phyloP scores from a whole-genome alignment of 2,888 invertebrate species.

The Zygogramma bicolorata region DNA sequence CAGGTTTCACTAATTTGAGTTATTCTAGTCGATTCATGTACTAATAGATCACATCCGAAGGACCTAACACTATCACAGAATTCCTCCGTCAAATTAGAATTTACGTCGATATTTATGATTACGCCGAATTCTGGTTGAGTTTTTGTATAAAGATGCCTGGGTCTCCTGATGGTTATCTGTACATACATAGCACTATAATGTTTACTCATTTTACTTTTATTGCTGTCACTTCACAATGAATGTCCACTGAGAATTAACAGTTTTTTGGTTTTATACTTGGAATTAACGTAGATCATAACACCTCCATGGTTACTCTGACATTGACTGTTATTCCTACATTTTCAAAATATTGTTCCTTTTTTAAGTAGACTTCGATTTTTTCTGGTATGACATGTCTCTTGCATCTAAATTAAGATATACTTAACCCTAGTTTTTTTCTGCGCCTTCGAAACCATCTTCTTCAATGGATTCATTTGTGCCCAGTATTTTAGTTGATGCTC shows the following conservation, averaged over 20 bases:
- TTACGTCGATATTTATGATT: background rate
- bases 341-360: background rate
- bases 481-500: constrained; percentile 7
- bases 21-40: background rate
- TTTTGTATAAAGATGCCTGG: background rate
- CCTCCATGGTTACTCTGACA: background rate
- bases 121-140: background rate
- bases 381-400: constrained; percentile 5
- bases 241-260: background rate
- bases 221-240: background rate
- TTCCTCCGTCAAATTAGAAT: constrained; percentile 5
- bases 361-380: background rate
- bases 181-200: constrained; percentile 14
- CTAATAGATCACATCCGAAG: background rate
- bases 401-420: background rate
- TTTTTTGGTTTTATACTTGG: background rate
- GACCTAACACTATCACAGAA: background rate
- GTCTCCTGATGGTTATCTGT: constrained; percentile 9
- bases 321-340: background rate
- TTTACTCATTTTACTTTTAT: background rate
- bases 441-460: constrained; percentile 1
- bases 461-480: background rate
- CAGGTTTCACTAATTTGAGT: background rate
- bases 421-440: constrained; percentile 8
- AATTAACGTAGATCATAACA: background rate